Conservation (phyloP, 2,888 invertebrate species). For the Rhagium mordax region DNA sequence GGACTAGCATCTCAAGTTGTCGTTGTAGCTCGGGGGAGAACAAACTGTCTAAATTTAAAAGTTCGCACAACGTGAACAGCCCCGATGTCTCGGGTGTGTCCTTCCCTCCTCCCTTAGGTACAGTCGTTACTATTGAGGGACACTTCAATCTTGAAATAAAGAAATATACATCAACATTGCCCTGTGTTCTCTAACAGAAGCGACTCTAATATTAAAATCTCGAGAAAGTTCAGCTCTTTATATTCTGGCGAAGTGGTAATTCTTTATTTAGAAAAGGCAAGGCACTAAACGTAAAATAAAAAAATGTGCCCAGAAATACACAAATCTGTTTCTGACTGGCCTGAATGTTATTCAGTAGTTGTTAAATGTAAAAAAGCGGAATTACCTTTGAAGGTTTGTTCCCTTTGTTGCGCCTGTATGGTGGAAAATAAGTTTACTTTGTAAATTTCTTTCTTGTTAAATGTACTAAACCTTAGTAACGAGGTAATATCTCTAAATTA, state of each 20-base stretch:
- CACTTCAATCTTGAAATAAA: slow-evolving; percentile 51
- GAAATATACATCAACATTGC: slow-evolving; percentile 45
- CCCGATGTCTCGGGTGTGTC: slow-evolving; percentile 44
- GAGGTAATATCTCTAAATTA: background rate
- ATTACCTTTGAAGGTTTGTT: slow-evolving; percentile 18
- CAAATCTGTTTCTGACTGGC: slow-evolving; percentile 28
- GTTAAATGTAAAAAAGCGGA: slow-evolving; percentile 6
- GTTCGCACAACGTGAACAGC: slow-evolving; percentile 51
- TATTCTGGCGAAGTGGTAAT: slow-evolving; percentile 23
- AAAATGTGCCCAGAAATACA: slow-evolving; percentile 16
- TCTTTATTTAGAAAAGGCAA: slow-evolving; percentile 23
- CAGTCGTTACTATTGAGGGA: slow-evolving; percentile 52
- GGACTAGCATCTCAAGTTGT: slow-evolving; percentile 45
- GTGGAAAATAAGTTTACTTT: slow-evolving; percentile 18
- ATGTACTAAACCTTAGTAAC: background rate
- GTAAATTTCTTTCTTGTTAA: slow-evolving; percentile 10
- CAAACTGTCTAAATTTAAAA: slow-evolving; percentile 59
- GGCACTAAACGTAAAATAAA: slow-evolving; percentile 18
- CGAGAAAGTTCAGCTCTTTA: slow-evolving; percentile 24
- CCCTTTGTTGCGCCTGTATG: slow-evolving; percentile 14
- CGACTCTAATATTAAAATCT: slow-evolving; percentile 28
- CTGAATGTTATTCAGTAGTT: slow-evolving; percentile 21
- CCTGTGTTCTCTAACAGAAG: slow-evolving; percentile 14
- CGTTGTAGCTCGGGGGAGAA: slow-evolving; percentile 47
- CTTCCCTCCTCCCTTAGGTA: slow-evolving; percentile 49